These are phyloP conservation scores for Calliscelio sp. DNA, from an alignment of 2,888 invertebrate species.

Conservation along the genomic window DNA sequence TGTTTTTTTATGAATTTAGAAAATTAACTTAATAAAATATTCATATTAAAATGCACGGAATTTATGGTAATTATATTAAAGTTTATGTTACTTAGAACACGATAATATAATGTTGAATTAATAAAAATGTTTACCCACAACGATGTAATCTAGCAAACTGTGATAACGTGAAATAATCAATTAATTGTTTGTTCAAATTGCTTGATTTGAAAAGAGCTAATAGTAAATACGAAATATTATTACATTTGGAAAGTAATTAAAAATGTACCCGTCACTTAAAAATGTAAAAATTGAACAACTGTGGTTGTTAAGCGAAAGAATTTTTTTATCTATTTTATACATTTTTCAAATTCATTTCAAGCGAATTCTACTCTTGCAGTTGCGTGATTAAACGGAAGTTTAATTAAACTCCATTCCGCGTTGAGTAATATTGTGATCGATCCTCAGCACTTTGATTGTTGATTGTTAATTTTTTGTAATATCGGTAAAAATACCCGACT, in stretches of 20 bases:
- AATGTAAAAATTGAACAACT: not conserved
- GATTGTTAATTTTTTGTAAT: constrained; percentile 17
- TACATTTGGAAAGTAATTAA: constrained; percentile 5
- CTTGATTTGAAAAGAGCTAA: not conserved
- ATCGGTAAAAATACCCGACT: constrained; percentile 23
- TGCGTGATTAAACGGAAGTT: constrained; percentile 35
- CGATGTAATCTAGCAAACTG: no score
- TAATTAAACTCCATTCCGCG: constrained; percentile 47
- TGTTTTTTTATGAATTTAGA: no score
- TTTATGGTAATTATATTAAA: no score
- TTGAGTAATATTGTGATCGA: constrained; percentile 41
- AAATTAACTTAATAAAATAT: no score
- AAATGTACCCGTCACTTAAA: not conserved
- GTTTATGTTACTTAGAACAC: no score
- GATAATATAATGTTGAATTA: no score
- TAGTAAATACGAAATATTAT: not conserved
- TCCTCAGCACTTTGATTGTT: constrained; percentile 38
- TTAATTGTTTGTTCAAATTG: not conserved
- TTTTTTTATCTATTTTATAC: constrained; percentile 24
- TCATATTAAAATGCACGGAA: no score
- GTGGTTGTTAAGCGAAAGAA: constrained; percentile 10
- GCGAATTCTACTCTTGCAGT: constrained; percentile 7
- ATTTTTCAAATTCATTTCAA: constrained; percentile 27
- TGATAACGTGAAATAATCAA: not conserved
- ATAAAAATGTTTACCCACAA: no score